Percentiles rank a stretch among this genome's conserved stretches.
Conservation (phyloP, 2,113 vertebrate species). For the Albula goreensis region DNA sequence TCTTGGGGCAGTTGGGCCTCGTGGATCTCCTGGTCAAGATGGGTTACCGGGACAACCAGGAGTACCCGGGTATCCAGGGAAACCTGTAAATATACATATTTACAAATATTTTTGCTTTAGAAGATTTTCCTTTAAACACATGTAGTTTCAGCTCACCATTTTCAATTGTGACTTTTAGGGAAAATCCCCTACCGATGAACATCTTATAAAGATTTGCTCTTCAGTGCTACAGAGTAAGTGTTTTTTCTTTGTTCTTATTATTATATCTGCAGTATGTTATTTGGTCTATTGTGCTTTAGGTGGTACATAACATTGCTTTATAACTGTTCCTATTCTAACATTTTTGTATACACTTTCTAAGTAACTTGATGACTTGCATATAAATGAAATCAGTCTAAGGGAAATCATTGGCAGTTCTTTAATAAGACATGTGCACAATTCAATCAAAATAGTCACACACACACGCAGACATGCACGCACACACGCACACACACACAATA, state of each 20-base stretch:
- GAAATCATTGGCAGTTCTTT: no score
- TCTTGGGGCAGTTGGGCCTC: conserved; percentile 38
- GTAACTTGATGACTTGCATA: no score
- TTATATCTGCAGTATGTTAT: not conserved
- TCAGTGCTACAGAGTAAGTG: conserved; percentile 48
- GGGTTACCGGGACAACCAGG: conserved; percentile 51
- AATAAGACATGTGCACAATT: no score
- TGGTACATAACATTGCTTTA: no score
- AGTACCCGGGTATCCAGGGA: conserved; percentile 50
- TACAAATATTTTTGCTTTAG: not conserved
- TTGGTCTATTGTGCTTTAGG: no score
- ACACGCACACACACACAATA: no score
- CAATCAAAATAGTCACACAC: no score
- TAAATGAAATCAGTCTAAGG: no score
- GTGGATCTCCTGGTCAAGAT: conserved; percentile 43
- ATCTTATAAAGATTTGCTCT: conserved; percentile 50
- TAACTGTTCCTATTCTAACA: no score
- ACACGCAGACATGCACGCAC: no score
- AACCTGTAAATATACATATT: conserved; percentile 41
- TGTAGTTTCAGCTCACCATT: not conserved
- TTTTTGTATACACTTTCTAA: no score
- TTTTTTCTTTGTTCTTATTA: not conserved
- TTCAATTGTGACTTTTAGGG: conserved; percentile 36
- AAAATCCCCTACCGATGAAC: conserved; percentile 48
- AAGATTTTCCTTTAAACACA: not conserved